A percentile compares a stretch with the other conserved stretches of the same genome.
Conservation (phyloP, 1,140 invertebrate genomes). For the Pachypeltis micranthus region DNA sequence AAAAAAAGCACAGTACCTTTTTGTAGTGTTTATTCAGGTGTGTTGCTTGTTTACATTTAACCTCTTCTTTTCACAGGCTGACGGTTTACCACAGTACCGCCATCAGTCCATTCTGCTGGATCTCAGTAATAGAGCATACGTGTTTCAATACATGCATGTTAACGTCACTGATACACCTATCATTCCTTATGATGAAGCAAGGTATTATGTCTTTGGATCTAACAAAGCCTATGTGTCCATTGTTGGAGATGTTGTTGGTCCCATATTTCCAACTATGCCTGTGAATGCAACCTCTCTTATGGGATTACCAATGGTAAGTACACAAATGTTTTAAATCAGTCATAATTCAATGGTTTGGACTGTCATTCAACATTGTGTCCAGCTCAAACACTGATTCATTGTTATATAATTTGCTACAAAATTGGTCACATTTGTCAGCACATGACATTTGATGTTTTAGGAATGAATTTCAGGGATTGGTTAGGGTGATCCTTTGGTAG, state of each 20-base stretch:
- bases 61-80: slow-evolving; percentile 47
- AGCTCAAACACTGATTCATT: too few relatives aligned
- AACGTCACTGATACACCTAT: slow-evolving; percentile 84
- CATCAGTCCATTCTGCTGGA: slow-evolving; percentile 87
- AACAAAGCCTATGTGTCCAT: slow-evolving; percentile 75
- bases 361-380: too few relatives aligned
- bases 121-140: slow-evolving; percentile 79
- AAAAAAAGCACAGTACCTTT: too few relatives aligned
- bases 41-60: slow-evolving; percentile 13
- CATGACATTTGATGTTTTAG: too few relatives aligned
- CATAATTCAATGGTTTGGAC: background rate
- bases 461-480: too few relatives aligned
- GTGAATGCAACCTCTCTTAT: slow-evolving; percentile 73
- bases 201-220: slow-evolving; percentile 90
- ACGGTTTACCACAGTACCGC: slow-evolving; percentile 80
- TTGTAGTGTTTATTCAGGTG: background rate
- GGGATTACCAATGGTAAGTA: slow-evolving; percentile 61
- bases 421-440: too few relatives aligned
- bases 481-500: too few relatives aligned
- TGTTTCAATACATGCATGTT: slow-evolving; percentile 90
- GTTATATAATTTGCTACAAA: too few relatives aligned
- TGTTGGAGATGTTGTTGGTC: slow-evolving; percentile 89
- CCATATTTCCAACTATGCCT: slow-evolving; percentile 85
- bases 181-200: slow-evolving; percentile 74
- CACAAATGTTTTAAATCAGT: slow-evolving; percentile 11